Conservation (phyloP, 2,797 vertebrate genomes). For the Leucoraja ocellata region DNA sequence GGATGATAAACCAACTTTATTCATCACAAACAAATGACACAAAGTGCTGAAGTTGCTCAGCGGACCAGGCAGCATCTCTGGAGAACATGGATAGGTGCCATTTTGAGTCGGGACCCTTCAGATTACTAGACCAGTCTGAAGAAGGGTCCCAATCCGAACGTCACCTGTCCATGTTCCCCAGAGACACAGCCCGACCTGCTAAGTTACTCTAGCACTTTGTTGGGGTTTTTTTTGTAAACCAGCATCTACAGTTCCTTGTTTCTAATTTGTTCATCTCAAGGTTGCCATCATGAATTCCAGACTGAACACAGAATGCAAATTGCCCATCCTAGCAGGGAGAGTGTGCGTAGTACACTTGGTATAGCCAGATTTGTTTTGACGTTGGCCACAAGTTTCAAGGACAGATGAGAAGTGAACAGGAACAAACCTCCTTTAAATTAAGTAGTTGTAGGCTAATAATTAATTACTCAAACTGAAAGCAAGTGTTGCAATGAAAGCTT, state of each 20-base stretch:
- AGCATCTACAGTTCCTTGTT: too few species aligned
- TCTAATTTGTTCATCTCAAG: not conserved
- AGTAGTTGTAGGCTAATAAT: not conserved
- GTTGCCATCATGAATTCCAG: not conserved
- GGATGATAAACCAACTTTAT: not conserved
- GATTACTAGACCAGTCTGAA: too few species aligned
- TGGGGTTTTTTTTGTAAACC: too few species aligned
- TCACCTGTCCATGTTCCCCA: too few species aligned
- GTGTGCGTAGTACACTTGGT: not conserved
- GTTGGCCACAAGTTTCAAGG: not conserved
- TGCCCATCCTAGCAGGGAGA: not conserved
- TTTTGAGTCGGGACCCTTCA: too few species aligned
- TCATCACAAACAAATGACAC: not conserved
- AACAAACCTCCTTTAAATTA: not conserved
- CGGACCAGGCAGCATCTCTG: too few species aligned
- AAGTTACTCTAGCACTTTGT: too few species aligned
- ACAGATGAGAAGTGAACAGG: not conserved
- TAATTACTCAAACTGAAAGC: not conserved
- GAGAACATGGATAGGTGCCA: too few species aligned
- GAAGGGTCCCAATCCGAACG: too few species aligned
- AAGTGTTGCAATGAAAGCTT: too few species aligned
- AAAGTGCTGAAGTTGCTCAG: too few species aligned
- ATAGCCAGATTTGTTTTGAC: not conserved
- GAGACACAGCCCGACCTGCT: too few species aligned
- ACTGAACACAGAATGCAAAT: not conserved